Evolutionary conservation across 2,888 invertebrate species (phyloP).

Genomic region (Spodoptera littoralis): DNA sequence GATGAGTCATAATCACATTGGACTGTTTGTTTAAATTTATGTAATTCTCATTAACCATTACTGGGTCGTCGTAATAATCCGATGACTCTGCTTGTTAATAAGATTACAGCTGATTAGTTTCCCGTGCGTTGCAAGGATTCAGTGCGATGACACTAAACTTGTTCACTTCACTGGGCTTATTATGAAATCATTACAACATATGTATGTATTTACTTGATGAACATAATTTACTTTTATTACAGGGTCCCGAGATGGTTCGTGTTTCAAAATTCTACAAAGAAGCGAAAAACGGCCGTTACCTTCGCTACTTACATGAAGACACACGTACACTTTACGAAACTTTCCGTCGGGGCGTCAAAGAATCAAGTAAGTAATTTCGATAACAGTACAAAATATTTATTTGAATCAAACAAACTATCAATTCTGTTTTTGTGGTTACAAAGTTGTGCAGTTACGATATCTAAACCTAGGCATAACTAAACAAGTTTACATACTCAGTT

Average conservation of each 20-base stretch:
- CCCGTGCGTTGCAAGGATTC: slow-evolving; percentile 75
- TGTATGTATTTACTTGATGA: too few species aligned
- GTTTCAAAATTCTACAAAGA: slow-evolving; percentile 97
- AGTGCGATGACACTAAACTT: slow-evolving; percentile 70
- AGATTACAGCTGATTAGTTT: slow-evolving; percentile 79
- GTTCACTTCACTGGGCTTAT: slow-evolving; percentile 24
- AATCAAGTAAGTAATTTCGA: slow-evolving; percentile 92
- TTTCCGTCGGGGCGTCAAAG: slow-evolving; percentile 96
- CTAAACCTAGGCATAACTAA: slow-evolving; percentile 14
- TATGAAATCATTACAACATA: slow-evolving; percentile 15
- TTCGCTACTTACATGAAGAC: slow-evolving; percentile 95
- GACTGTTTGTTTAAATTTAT: slow-evolving; percentile 28
- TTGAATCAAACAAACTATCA: slow-evolving; percentile 39
- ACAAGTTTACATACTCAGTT: slow-evolving; percentile 52
- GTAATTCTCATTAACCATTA: slow-evolving; percentile 44
- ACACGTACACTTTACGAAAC: slow-evolving; percentile 96
- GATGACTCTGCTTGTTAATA: slow-evolving; percentile 65
- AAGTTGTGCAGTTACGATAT: slow-evolving; percentile 46
- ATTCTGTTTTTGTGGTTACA: slow-evolving; percentile 50
- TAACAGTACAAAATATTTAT: slow-evolving; percentile 32
- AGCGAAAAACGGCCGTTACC: slow-evolving; percentile 95
- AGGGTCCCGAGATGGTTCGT: slow-evolving; percentile 96
- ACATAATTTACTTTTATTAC: slow-evolving; percentile 72
- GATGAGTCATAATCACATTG: slow-evolving; percentile 21
- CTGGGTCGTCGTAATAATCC: slow-evolving; percentile 46